Base-by-base conservation (phyloP, 2,113 vertebrate genomes). In the Seriola aureovittata region DNA sequence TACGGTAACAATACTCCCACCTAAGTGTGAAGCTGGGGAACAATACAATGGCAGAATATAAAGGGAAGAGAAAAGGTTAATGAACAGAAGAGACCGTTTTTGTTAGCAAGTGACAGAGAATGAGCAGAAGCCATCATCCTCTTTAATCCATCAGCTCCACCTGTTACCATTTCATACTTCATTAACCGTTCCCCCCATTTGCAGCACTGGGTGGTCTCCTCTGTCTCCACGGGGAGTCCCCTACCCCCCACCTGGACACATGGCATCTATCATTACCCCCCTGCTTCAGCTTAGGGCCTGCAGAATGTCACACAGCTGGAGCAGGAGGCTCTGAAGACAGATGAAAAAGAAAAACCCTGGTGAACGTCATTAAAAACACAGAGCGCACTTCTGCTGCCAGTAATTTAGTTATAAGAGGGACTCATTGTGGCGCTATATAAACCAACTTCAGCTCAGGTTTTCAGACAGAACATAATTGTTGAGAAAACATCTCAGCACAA, bases 281-380 rank as follows among this genome's bases (percentile, higher is more conserved):
- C 40, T 29, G 77, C 62, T 50, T 68, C 69, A 60, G 70, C 87
- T 82, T 75, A 59, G 78, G 66, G 80, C 64, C 75, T 70, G 65
- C 75, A 80, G 82, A 90, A 90, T 88, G 87, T 89, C 89, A 93
- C 87, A 62, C 91, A 90, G 90, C 78, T 78, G 81, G 85, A 85
- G 75, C 21, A 3, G 2, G 10, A 76, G 50, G 57, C 70, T 73
- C 60, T 57, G 81, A 81, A 78, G 76, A 70, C 63, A 9, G 63
- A 85, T 81, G 73, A 68, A 74, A 74, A n/a, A 75, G 34, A 38
- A 48, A 54, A 50, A 63, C 34, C 32, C 46, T 0, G 13, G 68
- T 48, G 46, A 69, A 72, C 29, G 60, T 59, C 48, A 54, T 78
- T 57, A 78, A 82, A 83, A 73, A 76, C 73, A 64, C 1, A 5